A percentile compares a stretch with the other conserved stretches of the same genome.
These are phyloP conservation scores for Triops cancriformis DNA, from an alignment of 1,140 invertebrate genomes.

Conservation along the genomic window DNA sequence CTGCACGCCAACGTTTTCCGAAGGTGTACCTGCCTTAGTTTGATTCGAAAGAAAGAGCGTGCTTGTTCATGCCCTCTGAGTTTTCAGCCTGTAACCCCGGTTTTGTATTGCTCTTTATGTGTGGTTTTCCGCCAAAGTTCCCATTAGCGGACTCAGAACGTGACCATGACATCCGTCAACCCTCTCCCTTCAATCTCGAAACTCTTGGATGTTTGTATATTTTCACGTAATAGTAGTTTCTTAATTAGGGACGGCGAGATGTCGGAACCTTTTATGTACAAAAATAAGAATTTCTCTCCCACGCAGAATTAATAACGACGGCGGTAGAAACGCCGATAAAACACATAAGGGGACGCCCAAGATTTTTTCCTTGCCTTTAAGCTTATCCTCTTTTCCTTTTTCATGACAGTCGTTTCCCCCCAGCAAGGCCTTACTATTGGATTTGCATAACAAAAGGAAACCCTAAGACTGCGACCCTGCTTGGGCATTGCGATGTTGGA, in stretches of 20 bases:
- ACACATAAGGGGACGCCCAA: not conserved
- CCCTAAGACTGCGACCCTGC: not conserved
- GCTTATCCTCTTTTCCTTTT: not conserved
- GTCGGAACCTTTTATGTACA: not conserved
- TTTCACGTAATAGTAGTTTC: not conserved
- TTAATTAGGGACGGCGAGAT: not conserved
- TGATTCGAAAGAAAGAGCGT: no score
- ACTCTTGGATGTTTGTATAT: not conserved
- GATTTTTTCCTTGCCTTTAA: not conserved
- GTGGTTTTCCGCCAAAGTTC: not conserved
- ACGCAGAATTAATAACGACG: not conserved
- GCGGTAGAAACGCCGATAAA: not conserved
- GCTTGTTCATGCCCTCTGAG: not conserved
- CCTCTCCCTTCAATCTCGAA: not conserved
- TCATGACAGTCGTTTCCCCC: not conserved
- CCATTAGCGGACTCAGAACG: not conserved
- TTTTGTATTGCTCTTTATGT: not conserved
- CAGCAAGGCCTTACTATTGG: not conserved
- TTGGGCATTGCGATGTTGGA: not conserved
- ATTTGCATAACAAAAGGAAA: slow-evolving; percentile 9
- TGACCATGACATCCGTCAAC: not conserved
- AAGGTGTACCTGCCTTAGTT: no score
- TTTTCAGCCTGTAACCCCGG: not conserved
- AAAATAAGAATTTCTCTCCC: not conserved
- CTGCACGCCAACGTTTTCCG: no score